Conservation (phyloP, 2,797 vertebrate genomes). For the Eulemur albifrons region DNA sequence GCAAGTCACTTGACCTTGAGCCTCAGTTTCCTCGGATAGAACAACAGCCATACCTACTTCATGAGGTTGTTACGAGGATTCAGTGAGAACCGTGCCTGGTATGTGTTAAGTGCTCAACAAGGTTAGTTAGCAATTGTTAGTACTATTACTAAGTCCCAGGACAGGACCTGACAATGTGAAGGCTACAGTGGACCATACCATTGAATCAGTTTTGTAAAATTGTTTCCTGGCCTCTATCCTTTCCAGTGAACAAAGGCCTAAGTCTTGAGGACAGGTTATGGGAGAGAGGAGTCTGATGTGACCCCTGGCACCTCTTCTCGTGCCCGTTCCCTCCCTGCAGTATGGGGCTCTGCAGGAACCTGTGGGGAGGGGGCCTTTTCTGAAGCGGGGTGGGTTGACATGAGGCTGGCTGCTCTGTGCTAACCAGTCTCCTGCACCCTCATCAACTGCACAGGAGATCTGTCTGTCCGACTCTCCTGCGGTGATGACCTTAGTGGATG, state of each 20-base stretch:
- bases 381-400: background rate
- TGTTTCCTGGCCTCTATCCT: background rate
- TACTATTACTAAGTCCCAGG: background rate
- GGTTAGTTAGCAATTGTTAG: background rate
- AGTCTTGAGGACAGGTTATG: background rate
- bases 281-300: background rate
- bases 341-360: background rate
- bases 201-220: background rate
- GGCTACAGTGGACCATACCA: background rate
- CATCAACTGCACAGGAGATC: slow-evolving; percentile 90
- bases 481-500: slow-evolving; percentile 96
- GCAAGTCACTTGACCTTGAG: background rate
- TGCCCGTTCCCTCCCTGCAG: background rate
- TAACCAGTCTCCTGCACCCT: background rate
- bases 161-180: background rate
- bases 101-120: background rate
- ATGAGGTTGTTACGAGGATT: background rate
- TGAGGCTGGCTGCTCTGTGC: background rate
- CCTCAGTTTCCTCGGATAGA: background rate
- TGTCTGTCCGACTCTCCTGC: slow-evolving; percentile 94
- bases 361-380: background rate
- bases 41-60: background rate
- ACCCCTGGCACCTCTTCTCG: background rate
- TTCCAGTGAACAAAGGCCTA: background rate
- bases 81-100: background rate